These are phyloP conservation scores for Butastur rufipennis DNA, from an alignment of 2,113 vertebrate genomes.

Conservation along the genomic window DNA sequence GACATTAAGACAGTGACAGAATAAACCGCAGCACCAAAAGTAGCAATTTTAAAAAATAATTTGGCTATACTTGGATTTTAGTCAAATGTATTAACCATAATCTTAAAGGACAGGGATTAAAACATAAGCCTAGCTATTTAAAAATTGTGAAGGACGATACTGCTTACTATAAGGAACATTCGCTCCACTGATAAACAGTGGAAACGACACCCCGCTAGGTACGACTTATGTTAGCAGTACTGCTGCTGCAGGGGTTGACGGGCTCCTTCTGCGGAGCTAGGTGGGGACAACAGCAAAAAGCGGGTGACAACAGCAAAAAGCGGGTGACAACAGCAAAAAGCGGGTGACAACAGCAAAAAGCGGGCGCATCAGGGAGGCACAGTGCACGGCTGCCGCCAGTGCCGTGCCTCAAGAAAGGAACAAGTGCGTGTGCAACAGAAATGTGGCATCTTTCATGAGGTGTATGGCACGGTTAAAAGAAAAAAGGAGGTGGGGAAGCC, in stretches of 20 bases:
- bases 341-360: not conserved
- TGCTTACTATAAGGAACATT: not conserved
- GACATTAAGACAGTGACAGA: not conserved
- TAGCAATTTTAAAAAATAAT: not conserved
- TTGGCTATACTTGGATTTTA: not conserved
- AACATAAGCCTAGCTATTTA: not conserved
- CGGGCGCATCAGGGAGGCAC: accelerated
- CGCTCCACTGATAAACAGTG: not conserved
- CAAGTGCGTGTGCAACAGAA: accelerated
- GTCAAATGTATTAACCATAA: not conserved
- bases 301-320: not conserved
- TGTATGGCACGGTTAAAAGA: accelerated
- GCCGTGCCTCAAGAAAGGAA: not conserved
- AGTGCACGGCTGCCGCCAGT: accelerated
- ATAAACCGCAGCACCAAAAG: not conserved
- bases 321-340: not conserved
- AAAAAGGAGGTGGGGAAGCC: not conserved
- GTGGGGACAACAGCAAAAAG: not conserved
- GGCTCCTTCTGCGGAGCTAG: not conserved
- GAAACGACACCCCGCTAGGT: not conserved
- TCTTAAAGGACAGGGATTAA: not conserved
- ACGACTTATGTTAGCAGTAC: accelerated
- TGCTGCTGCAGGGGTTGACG: accelerated
- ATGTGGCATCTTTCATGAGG: no score
- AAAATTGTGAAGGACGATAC: not conserved